Base-by-base conservation (phyloP, 2,797 vertebrate species). In the Acomys russatus region DNA sequence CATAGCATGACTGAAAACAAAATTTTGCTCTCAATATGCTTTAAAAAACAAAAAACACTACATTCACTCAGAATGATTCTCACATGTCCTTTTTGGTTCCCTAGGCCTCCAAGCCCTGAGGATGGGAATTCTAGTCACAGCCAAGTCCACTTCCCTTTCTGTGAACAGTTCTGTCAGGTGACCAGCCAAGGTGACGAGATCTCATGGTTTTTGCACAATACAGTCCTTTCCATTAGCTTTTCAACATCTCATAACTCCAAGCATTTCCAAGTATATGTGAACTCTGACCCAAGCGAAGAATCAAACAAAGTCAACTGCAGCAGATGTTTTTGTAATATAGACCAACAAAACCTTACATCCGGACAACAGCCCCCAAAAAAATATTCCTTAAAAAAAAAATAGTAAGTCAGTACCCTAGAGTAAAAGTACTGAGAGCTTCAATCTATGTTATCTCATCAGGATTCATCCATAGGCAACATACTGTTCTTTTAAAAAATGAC, bases 211-310 rank as follows among this genome's bases (percentile, higher is more conserved):
- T 63, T 49, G 76, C 44, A 77, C n/a, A 73, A 33, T n/a, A 68
- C 1, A 88, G 3, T 91, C 90, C 83, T 92, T 95, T 86, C 78
- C 59, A 30, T 71, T 90, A 68, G 78, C 71, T 88, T 92, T 77
- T 38, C 91, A 92, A 90, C 49, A 89, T 66, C 44, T 15, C 35
- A n/a, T 73, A n/a, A 76, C 59, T n/a, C 23, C 54, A 63, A 54
- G 78, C 95, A 87, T 88, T 96, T 89, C 92, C 88, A 93, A 96
- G 73, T 64, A 91, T 51, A 56, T 77, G 59, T 91, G 93, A 96
- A 95, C 76, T 95, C 66, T 92, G 95, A 94, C 92, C 96, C 90
- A 94, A 91, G 90, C 12, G 15, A 88, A 59, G 59, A 35, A 96
- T 94, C 86, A 89, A 93, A 96, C 35, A 78, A 92, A 94, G 78